Conservation (phyloP, 2,113 vertebrate species). For the Brevimyrus niger region DNA sequence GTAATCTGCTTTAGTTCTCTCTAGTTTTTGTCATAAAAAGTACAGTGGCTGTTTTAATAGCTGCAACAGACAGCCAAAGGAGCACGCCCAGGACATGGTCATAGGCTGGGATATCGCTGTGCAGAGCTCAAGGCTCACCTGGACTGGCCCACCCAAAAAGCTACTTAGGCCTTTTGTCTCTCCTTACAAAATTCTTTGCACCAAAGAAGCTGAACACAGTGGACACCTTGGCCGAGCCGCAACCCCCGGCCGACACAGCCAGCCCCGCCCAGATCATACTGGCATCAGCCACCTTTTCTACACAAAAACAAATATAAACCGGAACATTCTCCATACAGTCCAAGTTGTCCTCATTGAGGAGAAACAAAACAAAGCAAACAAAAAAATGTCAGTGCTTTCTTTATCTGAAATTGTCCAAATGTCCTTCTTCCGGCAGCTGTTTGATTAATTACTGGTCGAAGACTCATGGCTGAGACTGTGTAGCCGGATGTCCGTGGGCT, state of each 20-base stretch:
- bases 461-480: constrained; percentile 77
- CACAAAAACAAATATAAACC: constrained; percentile 11
- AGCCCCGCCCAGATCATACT: neutral
- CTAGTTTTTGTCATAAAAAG: neutral
- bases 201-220: neutral
- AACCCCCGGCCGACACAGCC: neutral
- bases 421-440: neutral
- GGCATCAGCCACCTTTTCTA: neutral
- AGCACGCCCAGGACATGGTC: neutral
- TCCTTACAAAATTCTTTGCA: neutral
- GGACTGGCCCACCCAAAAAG: neutral
- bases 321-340: neutral
- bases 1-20: constrained; percentile 5
- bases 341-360: constrained; percentile 6
- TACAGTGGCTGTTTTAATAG: neutral
- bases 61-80: neutral
- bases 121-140: neutral
- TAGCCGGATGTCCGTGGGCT: constrained; percentile 71
- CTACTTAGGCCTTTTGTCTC: neutral
- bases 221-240: neutral
- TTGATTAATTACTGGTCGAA: constrained; percentile 45
- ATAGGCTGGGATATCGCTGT: neutral
- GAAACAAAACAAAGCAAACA: neutral
- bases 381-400: neutral
- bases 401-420: neutral